Base-by-base conservation (phyloP, 2,888 invertebrate species). In the Falcaria lacertinaria region DNA sequence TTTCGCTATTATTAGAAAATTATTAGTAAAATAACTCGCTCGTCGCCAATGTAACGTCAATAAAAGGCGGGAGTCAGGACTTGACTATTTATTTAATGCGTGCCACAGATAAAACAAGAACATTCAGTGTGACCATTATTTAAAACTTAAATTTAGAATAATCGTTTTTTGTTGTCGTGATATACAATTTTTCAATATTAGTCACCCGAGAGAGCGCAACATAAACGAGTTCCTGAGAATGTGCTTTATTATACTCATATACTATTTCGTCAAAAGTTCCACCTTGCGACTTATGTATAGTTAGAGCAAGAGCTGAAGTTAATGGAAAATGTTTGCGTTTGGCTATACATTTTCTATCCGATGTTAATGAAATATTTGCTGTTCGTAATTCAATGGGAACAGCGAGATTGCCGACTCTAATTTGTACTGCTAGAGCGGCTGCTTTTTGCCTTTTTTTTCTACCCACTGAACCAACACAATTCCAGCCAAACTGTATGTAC, bases 401-500 rank as follows among this genome's bases (percentile, higher is more conserved):
- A 39, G 50, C 50, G n/a, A n/a, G n/a, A n/a, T n/a, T n/a, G n/a
- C n/a, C n/a, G n/a, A n/a, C n/a, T n/a, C n/a, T n/a, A n/a, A 28
- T 34, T 44, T 44, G 34, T 11, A 39, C 43, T 22, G 39, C 35
- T 39, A n/a, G n/a, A n/a, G n/a, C n/a, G n/a, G n/a, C 42, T 28
- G 42, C 44, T 48, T 44, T 45, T 44, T 43, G 35, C 32, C 36
- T 15, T 40, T 42, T 41, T 48, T 47, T 50, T 48, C 40, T n/a
- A 19, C 36, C 16, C 16, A 44, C 39, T 48, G 44, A 46, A 41
- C 40, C 45, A 39, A 4, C 39, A 40, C 34, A 57, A 57, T 38
- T 51, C 44, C 15, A 56, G 44, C 54, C 54, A 55, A 42, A 55
- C 37, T 47, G 54, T 8, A 47, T 50, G 50, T 19, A 52, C 38